phyloP scores from a whole-genome alignment of 1,140 invertebrate genomes.

The Solenopsis fugax region DNA sequence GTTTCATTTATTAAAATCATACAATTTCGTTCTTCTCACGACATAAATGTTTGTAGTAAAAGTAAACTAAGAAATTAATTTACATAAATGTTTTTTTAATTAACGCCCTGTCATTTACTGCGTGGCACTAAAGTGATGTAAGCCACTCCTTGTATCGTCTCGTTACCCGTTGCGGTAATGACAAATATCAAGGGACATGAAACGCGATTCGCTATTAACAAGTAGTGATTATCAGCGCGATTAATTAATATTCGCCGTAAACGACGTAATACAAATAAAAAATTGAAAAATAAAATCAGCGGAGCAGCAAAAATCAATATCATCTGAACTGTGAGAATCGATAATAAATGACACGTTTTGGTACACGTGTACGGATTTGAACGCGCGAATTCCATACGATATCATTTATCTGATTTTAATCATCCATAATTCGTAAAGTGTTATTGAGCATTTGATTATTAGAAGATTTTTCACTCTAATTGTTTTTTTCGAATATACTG shows the following conservation, averaged over 20 bases:
- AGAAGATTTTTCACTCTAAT: not conserved
- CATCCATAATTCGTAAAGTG: not conserved
- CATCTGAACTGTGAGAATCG: not conserved
- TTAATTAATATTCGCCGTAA: slow-evolving; percentile 5
- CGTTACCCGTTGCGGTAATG: not conserved
- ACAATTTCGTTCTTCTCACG: not conserved
- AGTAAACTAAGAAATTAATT: slow-evolving; percentile 21
- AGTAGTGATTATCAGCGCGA: not conserved
- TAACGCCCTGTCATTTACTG: not conserved
- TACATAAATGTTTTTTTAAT: slow-evolving; percentile 33
- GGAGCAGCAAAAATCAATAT: not conserved
- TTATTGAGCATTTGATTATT: not conserved
- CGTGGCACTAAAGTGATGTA: not conserved
- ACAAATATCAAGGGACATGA: slow-evolving; percentile 15
- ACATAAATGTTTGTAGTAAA: not conserved
- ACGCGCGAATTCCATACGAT: not conserved
- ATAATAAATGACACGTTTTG: slow-evolving; percentile 1
- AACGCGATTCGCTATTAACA: not conserved
- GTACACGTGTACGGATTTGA: not conserved
- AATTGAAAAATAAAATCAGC: not conserved
- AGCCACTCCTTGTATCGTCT: not conserved
- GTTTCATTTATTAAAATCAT: not conserved
- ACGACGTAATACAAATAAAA: not conserved
- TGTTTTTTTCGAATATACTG: not conserved
- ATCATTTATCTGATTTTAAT: not conserved